Evolutionary conservation across 2,113 vertebrate genomes (phyloP).

Genomic region (Etia nguti): DNA sequence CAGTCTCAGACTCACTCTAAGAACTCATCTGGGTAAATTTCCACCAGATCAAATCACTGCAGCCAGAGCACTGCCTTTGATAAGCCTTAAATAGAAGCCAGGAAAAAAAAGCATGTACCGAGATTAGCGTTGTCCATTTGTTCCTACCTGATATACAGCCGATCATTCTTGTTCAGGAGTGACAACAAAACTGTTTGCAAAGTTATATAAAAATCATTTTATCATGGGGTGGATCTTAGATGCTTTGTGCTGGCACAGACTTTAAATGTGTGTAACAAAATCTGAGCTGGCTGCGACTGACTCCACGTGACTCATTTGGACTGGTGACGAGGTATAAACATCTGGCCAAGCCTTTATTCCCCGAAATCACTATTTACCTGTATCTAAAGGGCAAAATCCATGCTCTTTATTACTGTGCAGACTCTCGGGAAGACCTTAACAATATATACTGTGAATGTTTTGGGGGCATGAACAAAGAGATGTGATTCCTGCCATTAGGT

Average conservation of each 20-base stretch:
- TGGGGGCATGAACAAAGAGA: background rate
- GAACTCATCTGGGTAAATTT: constrained; percentile 41
- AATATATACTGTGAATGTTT: background rate
- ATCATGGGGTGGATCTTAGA: background rate
- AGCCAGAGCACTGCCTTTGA: background rate
- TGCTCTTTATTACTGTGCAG: background rate
- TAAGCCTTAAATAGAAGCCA: background rate
- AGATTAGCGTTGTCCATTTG: background rate
- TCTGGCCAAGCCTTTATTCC: background rate
- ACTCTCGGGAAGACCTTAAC: background rate
- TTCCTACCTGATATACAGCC: background rate
- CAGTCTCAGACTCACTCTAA: background rate
- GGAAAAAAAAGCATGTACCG: background rate
- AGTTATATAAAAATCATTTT: background rate
- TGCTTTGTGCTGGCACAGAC: background rate
- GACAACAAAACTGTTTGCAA: background rate
- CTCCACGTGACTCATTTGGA: background rate
- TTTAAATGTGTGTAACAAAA: background rate
- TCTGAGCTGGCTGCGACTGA: background rate
- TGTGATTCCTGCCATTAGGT: background rate
- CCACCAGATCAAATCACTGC: constrained; percentile 19
- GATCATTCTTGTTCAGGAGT: background rate
- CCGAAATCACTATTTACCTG: background rate
- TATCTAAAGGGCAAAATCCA: background rate
- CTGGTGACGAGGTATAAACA: background rate